Percentiles rank a stretch among this genome's conserved stretches.
Conservation (phyloP, 2,888 invertebrate species). For the Didymodactylos carnosus region DNA sequence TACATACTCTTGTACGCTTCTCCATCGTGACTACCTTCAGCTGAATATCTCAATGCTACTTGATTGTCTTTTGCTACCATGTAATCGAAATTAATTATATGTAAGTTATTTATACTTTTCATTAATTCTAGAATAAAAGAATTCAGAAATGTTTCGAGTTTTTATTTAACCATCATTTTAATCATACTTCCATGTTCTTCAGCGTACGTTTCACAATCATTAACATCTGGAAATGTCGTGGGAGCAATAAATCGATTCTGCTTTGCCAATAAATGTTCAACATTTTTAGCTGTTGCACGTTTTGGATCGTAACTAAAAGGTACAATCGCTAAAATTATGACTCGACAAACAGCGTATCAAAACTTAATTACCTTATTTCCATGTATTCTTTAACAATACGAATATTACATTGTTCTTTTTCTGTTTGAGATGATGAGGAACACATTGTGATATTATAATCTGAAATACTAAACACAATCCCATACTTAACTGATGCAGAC, state of each 20-base stretch:
- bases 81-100: neutral
- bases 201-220: neutral
- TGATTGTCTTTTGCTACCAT: neutral
- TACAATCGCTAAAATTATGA: neutral
- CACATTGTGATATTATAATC: too few species aligned
- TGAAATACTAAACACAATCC: too few species aligned
- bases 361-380: neutral
- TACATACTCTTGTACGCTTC: neutral
- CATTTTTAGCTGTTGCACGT: neutral
- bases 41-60: neutral
- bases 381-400: neutral
- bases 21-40: neutral
- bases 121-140: neutral
- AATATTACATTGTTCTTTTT: neutral
- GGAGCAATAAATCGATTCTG: neutral
- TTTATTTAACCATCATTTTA: neutral
- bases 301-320: neutral
- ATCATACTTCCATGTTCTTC: neutral
- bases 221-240: neutral
- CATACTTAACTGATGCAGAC: too few species aligned
- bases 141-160: neutral
- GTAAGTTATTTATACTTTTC: neutral
- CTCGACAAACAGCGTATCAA: too few species aligned
- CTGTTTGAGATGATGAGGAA: too few species aligned
- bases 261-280: neutral